phyloP scores from a whole-genome alignment of 64 coral and sea anemone genomes.

The Dendronephthya gigantea region DNA sequence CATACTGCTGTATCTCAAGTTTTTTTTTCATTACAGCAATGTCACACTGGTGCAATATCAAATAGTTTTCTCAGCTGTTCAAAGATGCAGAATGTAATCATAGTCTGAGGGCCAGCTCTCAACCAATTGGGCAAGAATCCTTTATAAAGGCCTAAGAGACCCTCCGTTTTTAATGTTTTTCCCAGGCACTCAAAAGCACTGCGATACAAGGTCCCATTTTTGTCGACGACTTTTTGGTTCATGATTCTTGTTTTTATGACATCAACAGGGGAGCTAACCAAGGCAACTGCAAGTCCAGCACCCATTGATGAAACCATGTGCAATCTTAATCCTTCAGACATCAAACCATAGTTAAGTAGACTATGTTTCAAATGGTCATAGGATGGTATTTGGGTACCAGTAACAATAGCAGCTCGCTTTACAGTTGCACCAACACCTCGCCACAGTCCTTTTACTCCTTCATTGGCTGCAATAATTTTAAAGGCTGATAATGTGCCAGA shows the following conservation, averaged over 20 bases:
- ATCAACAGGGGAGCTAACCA: conserved; percentile 55
- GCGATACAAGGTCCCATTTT: conserved; percentile 44
- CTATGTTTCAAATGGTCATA: conserved; percentile 65
- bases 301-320: conserved; percentile 56
- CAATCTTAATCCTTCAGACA: conserved; percentile 54
- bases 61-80: conserved; percentile 62
- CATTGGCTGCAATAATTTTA: conserved; percentile 35
- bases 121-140: conserved; percentile 81
- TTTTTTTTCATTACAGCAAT: no score
- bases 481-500: conserved; percentile 52
- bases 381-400: conserved; percentile 54
- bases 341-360: conserved; percentile 51
- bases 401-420: conserved; percentile 59
- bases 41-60: conserved; percentile 57
- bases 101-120: conserved; percentile 65
- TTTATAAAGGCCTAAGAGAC: conserved; percentile 61
- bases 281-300: conserved; percentile 48
- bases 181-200: conserved; percentile 51
- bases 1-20: no score
- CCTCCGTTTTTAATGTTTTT: conserved; percentile 56
- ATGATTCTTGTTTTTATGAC: conserved; percentile 65
- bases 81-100: conserved; percentile 72
- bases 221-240: conserved; percentile 54
- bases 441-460: conserved; percentile 61
- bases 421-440: conserved; percentile 60